Conservation (phyloP, 2,113 vertebrate genomes). For the Gymnobelideus leadbeateri region DNA sequence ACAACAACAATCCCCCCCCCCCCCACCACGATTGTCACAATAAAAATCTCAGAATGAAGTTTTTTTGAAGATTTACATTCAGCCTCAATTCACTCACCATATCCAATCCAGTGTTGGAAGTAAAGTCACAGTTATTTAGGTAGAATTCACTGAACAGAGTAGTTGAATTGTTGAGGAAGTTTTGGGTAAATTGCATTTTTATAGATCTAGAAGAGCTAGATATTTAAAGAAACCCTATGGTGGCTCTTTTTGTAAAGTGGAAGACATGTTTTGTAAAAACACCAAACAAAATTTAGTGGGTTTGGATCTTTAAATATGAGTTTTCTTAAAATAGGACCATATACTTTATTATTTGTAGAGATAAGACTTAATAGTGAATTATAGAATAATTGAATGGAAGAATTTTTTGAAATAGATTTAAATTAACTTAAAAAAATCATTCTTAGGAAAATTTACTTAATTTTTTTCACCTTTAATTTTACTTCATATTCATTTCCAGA, state of each 20-base stretch:
- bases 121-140: no score
- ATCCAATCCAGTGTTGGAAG: no score
- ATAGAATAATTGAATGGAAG: background rate
- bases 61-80: no score
- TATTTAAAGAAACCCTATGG: slow-evolving; percentile 39
- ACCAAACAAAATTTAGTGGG: slow-evolving; percentile 2
- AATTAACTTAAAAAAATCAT: slow-evolving; percentile 37
- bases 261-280: slow-evolving; percentile 37
- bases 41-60: no score
- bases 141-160: no score
- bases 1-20: no score
- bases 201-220: background rate
- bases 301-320: slow-evolving; percentile 22
- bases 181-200: background rate
- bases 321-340: slow-evolving; percentile 44
- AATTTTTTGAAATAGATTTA: slow-evolving; percentile 37
- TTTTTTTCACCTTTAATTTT: background rate
- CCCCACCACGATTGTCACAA: no score
- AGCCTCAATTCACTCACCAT: no score
- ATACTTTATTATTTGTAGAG: slow-evolving; percentile 13
- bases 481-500: no score
- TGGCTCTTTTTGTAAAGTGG: slow-evolving; percentile 3
- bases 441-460: background rate
- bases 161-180: no score
- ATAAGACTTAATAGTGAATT: slow-evolving; percentile 27